Conservation (phyloP, 2,797 vertebrate genomes). For the Scleropages formosus region DNA sequence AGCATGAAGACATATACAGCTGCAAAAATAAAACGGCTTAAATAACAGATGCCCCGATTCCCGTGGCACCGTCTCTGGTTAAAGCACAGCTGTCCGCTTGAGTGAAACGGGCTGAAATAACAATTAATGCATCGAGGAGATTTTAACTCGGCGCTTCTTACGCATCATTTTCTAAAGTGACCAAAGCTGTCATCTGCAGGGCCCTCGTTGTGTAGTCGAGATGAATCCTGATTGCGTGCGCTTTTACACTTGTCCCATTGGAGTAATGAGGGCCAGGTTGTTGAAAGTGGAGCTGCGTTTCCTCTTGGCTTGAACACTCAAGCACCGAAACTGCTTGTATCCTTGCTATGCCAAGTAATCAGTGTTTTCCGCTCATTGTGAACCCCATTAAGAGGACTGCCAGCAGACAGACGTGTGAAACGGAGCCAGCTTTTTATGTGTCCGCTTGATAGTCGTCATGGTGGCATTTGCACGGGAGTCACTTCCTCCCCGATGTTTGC, state of each 20-base stretch:
- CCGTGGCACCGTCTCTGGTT: too few species aligned
- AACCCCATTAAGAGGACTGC: not conserved
- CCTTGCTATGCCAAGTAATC: not conserved
- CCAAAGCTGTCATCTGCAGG: not conserved
- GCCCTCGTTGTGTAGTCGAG: not conserved
- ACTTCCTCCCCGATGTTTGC: constrained; percentile 28
- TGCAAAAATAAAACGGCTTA: too few species aligned
- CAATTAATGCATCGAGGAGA: not conserved
- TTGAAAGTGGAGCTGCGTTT: not conserved
- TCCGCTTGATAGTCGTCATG: constrained; percentile 24
- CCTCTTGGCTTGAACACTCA: not conserved
- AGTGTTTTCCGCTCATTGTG: not conserved
- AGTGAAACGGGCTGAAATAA: too few species aligned
- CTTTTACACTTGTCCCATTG: not conserved
- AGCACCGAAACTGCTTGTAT: not conserved
- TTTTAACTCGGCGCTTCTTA: constrained; percentile 5
- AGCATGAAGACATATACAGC: too few species aligned
- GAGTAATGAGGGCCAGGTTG: constrained; percentile 12
- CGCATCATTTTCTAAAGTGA: not conserved
- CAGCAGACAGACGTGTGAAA: not conserved
- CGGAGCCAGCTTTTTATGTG: not conserved
- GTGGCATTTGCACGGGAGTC: constrained; percentile 17
- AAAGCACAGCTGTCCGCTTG: too few species aligned
- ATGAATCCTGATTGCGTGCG: constrained; percentile 5
- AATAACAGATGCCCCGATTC: too few species aligned